These are phyloP conservation scores for Drosophila rhopaloa DNA, from an alignment of 1,140 invertebrate genomes.

Conservation along the genomic window DNA sequence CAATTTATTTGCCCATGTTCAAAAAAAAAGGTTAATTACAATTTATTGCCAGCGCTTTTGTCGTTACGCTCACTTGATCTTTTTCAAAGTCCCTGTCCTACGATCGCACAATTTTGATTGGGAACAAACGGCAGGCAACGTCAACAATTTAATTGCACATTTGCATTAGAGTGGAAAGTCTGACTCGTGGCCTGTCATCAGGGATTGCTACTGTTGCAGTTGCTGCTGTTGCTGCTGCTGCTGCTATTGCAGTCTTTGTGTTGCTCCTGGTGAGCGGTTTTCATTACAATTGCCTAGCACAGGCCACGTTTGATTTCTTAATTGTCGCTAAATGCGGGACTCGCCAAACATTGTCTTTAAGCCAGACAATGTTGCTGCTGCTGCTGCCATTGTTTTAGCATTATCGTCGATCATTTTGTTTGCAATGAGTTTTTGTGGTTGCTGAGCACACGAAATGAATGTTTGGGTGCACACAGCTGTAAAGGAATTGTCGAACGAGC, in stretches of 20 bases:
- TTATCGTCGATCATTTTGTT: constrained; percentile 78
- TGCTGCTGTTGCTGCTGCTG: constrained; percentile 4
- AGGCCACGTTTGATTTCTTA: constrained; percentile 80
- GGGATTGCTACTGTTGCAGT: constrained; percentile 29
- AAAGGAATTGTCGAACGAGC: constrained; percentile 63
- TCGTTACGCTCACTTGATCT: constrained; percentile 64
- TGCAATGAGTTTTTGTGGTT: constrained; percentile 77
- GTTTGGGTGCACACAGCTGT: constrained; percentile 56
- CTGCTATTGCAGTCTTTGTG: background rate
- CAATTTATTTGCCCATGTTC: constrained; percentile 31
- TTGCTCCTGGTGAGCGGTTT: constrained; percentile 65
- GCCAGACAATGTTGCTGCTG: constrained; percentile 30
- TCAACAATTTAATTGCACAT: constrained; percentile 82
- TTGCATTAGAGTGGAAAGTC: constrained; percentile 76
- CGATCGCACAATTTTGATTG: constrained; percentile 76
- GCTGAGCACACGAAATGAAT: constrained; percentile 73
- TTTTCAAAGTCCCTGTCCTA: constrained; percentile 49
- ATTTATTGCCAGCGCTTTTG: constrained; percentile 68
- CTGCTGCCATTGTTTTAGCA: constrained; percentile 38
- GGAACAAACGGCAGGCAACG: constrained; percentile 56
- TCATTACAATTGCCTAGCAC: constrained; percentile 64
- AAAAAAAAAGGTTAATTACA: constrained; percentile 72
- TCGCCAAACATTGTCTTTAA: constrained; percentile 54
- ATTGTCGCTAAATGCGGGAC: constrained; percentile 82
- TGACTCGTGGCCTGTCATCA: constrained; percentile 56